Base-by-base conservation (phyloP, 2,888 invertebrate genomes). In the Drosophila mimica region DNA sequence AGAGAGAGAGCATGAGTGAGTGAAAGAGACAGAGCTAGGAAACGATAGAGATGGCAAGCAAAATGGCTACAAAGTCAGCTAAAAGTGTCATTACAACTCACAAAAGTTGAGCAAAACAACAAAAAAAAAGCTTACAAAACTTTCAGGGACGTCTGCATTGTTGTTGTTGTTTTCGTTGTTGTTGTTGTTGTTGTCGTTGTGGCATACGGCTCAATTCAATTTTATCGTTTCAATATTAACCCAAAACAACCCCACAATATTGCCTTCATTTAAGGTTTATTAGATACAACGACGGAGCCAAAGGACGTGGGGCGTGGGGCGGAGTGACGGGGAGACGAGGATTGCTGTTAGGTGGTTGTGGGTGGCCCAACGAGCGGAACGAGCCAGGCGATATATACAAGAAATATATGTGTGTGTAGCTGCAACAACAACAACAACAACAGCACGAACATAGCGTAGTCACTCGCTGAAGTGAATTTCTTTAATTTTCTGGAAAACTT, bases 221-320 rank as follows among this genome's bases (percentile, higher is more conserved):
- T 91, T 92, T 92, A 91, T 92, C 91, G 90, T 91, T 90, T 90
- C 90, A 87, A 86, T 87, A 91, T 91, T 90, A 91, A 92, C 91
- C 91, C 90, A 90, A 91, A 91, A 91, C 83, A 91, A 86, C 90
- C 90, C 91, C 91, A 88, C 90, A 92, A 91, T 91, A 91, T 91
- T 91, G 92, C 90, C 90, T 89, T 89, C 91, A 91, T 91, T 91
- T 91, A 91, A 91, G 91, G 92, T 92, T 92, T 91, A 91, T 92
- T 91, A 90, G 89, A 89, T 83, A 79, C 82, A 80, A 78, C 85
- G 88, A 83, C 79, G 79, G 70, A 64, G 57, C 53, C 36, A 48
- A 43, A 61, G 56, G 57, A 20, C 52, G 61, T 33, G 31, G 28
- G 33, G 36, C 15, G 46, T 15, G 30, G 52, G 33, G n/a, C 8